These are phyloP conservation scores for Clupea harengus DNA, from an alignment of 2,113 vertebrate genomes.

Conservation along the genomic window DNA sequence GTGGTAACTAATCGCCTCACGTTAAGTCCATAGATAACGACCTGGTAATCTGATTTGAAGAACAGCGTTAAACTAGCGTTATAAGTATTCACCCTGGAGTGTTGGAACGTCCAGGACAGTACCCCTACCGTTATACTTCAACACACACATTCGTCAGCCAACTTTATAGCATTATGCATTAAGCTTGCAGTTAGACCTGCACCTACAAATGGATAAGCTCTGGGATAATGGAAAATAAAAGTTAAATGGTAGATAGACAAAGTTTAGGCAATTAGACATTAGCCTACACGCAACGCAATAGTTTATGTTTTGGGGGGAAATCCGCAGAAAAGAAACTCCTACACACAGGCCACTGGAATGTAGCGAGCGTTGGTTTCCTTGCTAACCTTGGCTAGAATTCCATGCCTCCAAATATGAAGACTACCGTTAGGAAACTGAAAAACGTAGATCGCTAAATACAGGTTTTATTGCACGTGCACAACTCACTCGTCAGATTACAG, in stretches of 20 bases:
- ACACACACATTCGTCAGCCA: background rate
- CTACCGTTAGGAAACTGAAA: background rate
- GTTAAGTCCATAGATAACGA: conserved; percentile 4
- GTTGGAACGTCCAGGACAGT: background rate
- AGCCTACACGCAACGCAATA: background rate
- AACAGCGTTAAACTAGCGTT: background rate
- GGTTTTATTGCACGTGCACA: background rate
- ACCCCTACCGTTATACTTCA: background rate
- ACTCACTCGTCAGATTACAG: background rate
- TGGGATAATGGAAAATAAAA: background rate
- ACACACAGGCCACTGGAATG: background rate
- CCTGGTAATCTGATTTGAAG: background rate
- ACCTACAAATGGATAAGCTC: background rate
- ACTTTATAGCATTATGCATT: background rate
- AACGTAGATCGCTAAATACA: background rate
- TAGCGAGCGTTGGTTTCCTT: background rate
- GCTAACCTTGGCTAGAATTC: background rate
- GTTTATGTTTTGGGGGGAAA: background rate
- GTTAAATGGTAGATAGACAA: background rate
- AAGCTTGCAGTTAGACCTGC: background rate
- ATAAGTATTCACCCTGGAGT: background rate
- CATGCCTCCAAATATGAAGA: background rate
- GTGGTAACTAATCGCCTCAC: background rate
- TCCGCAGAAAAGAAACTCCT: background rate
- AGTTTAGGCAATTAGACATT: background rate